phyloP scores from a whole-genome alignment of 2,888 invertebrate genomes.

The Drosophila mettleri region DNA sequence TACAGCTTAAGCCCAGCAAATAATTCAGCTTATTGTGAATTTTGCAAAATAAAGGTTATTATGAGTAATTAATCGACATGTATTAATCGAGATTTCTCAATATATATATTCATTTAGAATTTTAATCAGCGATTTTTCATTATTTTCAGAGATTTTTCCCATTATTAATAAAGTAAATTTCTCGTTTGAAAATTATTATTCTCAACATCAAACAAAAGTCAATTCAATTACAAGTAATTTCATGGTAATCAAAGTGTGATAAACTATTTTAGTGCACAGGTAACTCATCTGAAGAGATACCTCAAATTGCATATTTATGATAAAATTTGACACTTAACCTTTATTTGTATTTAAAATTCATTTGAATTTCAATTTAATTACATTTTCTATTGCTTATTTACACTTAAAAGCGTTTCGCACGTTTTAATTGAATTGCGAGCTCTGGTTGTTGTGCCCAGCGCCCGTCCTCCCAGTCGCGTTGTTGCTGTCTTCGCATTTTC shows the following conservation, averaged over 20 bases:
- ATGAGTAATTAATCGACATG: neutral
- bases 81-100: no score
- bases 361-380: slow-evolving; percentile 48
- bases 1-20: slow-evolving; percentile 49
- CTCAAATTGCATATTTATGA: neutral
- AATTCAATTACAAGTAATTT: neutral
- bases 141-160: no score
- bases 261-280: neutral
- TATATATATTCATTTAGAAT: no score
- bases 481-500: slow-evolving; percentile 41
- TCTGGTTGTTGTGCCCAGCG: slow-evolving; percentile 21
- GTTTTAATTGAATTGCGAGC: slow-evolving; percentile 66
- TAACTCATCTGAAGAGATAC: neutral
- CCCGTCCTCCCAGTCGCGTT: no score
- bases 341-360: slow-evolving; percentile 3
- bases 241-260: neutral
- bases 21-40: slow-evolving; percentile 15
- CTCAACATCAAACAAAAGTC: no score
- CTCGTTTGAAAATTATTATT: no score
- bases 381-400: slow-evolving; percentile 29
- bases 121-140: no score
- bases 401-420: slow-evolving; percentile 34
- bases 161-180: no score
- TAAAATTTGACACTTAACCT: neutral
- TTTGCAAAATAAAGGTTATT: slow-evolving; percentile 2